phyloP scores from a whole-genome alignment of 2,113 vertebrate species.

The Sus scrofa region DNA sequence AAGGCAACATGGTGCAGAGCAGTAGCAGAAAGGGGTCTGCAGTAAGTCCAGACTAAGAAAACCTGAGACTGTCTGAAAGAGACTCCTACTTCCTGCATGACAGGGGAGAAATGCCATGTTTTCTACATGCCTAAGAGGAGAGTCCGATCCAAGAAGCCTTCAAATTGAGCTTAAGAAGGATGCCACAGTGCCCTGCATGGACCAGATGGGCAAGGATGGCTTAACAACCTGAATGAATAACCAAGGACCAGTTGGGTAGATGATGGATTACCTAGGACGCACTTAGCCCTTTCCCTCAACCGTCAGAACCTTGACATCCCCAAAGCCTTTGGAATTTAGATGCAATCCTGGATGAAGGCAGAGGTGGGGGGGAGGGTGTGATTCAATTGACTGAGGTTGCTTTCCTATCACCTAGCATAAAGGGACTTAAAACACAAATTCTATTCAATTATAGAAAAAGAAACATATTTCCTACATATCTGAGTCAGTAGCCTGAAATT shows the following conservation, averaged over 20 bases:
- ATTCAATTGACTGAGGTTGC: not conserved
- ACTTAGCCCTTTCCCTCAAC: not conserved
- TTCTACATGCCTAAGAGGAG: not conserved
- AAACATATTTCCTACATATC: not conserved
- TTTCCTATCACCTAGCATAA: not conserved
- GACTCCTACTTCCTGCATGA: not conserved
- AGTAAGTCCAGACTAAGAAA: not conserved
- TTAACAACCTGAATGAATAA: not conserved
- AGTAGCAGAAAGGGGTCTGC: not conserved
- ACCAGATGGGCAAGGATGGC: not conserved
- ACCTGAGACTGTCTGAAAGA: not conserved
- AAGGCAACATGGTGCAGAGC: not conserved
- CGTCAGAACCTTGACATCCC: not conserved
- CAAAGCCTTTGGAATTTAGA: not conserved
- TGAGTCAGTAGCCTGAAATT: not conserved
- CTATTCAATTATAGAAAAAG: conserved; percentile 29
- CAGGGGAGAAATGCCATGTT: not conserved
- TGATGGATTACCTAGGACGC: not conserved
- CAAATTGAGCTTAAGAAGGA: not conserved
- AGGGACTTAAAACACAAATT: not conserved
- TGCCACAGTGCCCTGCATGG: not conserved
- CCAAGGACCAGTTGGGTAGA: not conserved
- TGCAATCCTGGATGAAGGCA: not conserved
- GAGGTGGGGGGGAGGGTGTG: not conserved
- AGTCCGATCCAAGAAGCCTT: not conserved